Evolutionary conservation across 2,797 vertebrate genomes (phyloP).

Genomic region (Malacoraja senta): DNA sequence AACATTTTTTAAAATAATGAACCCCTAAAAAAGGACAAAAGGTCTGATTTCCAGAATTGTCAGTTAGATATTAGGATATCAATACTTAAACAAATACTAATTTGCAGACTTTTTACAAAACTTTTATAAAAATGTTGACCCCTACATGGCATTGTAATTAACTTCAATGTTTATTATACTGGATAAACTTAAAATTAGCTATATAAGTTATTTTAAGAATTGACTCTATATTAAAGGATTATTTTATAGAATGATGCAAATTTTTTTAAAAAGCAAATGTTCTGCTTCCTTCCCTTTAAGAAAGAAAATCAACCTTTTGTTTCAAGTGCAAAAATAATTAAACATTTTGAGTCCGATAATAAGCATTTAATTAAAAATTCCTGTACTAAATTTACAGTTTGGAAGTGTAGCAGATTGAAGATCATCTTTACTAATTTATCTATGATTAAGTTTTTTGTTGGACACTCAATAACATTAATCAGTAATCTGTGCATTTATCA

Average conservation of each 20-base stretch:
- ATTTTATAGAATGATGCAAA: neutral
- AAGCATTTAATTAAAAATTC: neutral
- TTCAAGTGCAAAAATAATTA: neutral
- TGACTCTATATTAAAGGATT: neutral
- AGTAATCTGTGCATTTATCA: neutral
- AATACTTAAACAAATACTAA: neutral
- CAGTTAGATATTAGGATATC: neutral
- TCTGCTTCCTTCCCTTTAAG: neutral
- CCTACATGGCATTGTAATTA: neutral
- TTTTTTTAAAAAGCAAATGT: neutral
- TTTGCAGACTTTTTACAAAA: neutral
- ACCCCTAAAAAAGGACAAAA: neutral
- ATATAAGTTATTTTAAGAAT: neutral
- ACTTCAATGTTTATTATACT: neutral
- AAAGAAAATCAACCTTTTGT: neutral
- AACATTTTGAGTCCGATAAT: neutral
- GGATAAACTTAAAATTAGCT: neutral
- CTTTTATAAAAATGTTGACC: neutral
- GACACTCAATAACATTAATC: neutral
- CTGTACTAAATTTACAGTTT: neutral
- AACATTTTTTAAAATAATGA: neutral
- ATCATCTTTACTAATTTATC: neutral
- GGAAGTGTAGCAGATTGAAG: neutral
- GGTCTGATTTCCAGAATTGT: neutral
- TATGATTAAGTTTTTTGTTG: neutral